Base-by-base conservation (phyloP, 2,888 invertebrate species). In the Himalopsyche anomala region DNA sequence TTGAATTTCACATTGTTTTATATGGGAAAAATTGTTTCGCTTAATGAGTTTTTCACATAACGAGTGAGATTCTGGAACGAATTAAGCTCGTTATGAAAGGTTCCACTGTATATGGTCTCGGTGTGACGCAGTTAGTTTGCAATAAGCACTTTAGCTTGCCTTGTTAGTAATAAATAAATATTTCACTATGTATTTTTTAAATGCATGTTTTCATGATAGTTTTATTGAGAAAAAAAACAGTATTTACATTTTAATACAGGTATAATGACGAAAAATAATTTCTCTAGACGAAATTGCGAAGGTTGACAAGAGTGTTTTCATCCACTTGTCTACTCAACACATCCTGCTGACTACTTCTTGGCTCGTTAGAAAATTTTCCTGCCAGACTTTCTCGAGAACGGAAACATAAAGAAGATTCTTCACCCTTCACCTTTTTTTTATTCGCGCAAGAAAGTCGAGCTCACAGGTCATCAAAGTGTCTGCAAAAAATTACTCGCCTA, bases 391-490 rank as follows among this genome's bases (percentile, higher is more conserved):
- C 80, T 42, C 80, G 17, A 36, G 84, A 56, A 55, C 62, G 40
- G 55, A 82, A 56, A 55, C 74, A 74, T 85, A 85, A 85, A 85
- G 85, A 85, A 85, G 83, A 83, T 56, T 85, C 79, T 74, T 74
- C 74, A 74, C 74, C 36, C 74, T 74, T 36, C 74, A 74, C 74
- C 74, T 74, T 28, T 74, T 45, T 69, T 74, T 74, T 36, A 74
- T 5, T 74, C 36, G 28, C 36, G 36, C 74, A 38, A 36, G 74
- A 74, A 62, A 74, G 74, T 74, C 74, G 74, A 11, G 74, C 36
- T 74, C 36, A 36, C 74, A 36, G 36, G 74, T 74, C 74, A 74
- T 74, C 74, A 74, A 74, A 74, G 74, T 74, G 74, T 74, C 74
- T 74, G 74, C 74, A 74, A 74, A 74, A 74, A 74, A 74, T 74